These are phyloP conservation scores for Calyptomena viridis DNA, from an alignment of 2,113 vertebrate genomes.

Conservation along the genomic window DNA sequence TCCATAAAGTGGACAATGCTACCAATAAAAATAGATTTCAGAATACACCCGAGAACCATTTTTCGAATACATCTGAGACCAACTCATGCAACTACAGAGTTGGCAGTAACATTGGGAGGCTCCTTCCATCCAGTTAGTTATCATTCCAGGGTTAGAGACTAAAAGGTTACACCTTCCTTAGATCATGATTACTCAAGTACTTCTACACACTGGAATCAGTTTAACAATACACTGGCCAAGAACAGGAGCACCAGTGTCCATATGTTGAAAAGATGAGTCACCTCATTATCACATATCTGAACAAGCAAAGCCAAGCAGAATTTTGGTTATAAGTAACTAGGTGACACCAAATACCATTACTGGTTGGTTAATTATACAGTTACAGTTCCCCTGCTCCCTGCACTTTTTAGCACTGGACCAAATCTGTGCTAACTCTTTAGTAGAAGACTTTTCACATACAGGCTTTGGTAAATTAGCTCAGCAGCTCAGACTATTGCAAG, in stretches of 20 bases:
- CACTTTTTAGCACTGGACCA: background rate
- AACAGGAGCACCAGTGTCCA: background rate
- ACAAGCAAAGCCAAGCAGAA: background rate
- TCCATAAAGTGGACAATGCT: background rate
- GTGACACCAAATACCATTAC: background rate
- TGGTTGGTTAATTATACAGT: background rate
- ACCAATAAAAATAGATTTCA: background rate
- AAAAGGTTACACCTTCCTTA: background rate
- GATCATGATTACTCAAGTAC: background rate
- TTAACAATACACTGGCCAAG: background rate
- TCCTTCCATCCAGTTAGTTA: background rate
- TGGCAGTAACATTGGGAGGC: background rate
- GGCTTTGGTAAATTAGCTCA: background rate
- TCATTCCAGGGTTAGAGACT: background rate
- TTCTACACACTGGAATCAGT: background rate
- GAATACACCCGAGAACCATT: background rate
- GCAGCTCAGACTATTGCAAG: background rate
- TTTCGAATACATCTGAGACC: background rate
- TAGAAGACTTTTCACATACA: rapidly evolving
- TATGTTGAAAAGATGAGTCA: background rate
- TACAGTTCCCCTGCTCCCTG: background rate
- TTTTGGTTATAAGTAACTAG: background rate
- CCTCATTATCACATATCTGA: background rate
- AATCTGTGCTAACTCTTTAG: background rate
- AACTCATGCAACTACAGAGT: background rate